These are phyloP conservation scores for Forbesichthys agassizii DNA, from an alignment of 2,113 vertebrate species.

Conservation along the genomic window DNA sequence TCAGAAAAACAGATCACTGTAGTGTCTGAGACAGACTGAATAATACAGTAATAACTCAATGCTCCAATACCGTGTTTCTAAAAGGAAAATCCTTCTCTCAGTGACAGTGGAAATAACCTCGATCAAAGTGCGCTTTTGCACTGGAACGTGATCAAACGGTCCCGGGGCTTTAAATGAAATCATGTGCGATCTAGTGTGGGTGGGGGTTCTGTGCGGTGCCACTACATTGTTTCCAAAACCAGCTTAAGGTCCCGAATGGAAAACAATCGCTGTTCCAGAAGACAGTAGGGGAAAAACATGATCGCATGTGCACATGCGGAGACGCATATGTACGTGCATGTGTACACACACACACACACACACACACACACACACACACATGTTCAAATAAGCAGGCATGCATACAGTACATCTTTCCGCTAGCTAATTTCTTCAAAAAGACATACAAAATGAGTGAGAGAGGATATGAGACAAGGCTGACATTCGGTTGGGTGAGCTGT, in stretches of 20 bases:
- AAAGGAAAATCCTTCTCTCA: conserved; percentile 5
- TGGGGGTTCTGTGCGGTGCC: conserved; percentile 39
- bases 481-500: conserved; percentile 48
- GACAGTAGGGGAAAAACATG: conserved; percentile 26
- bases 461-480: conserved; percentile 35
- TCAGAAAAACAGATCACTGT: too few species aligned
- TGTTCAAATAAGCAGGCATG: not conserved
- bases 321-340: not conserved
- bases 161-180: conserved; percentile 59
- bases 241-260: conserved; percentile 53
- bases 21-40: too few species aligned
- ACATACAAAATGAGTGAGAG: conserved; percentile 1
- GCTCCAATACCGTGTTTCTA: conserved; percentile 25
- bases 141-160: conserved; percentile 49
- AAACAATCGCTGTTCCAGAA: conserved; percentile 60
- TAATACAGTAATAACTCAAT: not conserved
- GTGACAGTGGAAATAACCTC: conserved; percentile 61
- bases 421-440: not conserved
- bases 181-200: conserved; percentile 52
- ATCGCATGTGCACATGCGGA: not conserved
- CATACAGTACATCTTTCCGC: conserved; percentile 19
- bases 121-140: conserved; percentile 60
- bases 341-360: not conserved
- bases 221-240: conserved; percentile 50
- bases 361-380: not conserved